A percentile compares a stretch with the other conserved stretches of the same genome.
Conservation (phyloP, 2,113 vertebrate species). For the Cephalopterus ornatus region DNA sequence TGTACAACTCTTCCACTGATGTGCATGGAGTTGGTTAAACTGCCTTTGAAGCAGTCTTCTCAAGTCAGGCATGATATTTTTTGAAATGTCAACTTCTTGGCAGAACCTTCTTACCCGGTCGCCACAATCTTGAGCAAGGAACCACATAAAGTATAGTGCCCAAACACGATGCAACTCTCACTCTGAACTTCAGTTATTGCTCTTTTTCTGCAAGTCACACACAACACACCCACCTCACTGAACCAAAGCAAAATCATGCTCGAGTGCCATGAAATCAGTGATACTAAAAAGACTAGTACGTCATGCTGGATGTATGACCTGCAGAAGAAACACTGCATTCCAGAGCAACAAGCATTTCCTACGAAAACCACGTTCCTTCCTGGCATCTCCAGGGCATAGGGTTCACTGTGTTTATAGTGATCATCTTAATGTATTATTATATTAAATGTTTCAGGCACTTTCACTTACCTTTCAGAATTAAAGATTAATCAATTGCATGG, state of each 20-base stretch:
- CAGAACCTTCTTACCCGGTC: background rate
- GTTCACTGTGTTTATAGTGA: background rate
- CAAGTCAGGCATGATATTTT: background rate
- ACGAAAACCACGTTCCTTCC: background rate
- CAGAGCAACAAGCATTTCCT: background rate
- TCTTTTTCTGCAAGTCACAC: background rate
- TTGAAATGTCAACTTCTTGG: background rate
- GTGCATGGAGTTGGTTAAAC: background rate
- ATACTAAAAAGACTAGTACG: background rate
- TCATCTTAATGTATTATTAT: slow-evolving; percentile 11
- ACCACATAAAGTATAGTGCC: background rate
- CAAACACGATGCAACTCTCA: background rate
- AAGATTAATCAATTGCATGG: slow-evolving; percentile 51
- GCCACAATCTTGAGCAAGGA: background rate
- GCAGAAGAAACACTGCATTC: background rate
- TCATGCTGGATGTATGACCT: background rate
- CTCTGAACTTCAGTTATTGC: background rate
- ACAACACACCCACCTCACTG: background rate
- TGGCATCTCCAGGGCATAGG: background rate
- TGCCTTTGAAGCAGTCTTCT: background rate
- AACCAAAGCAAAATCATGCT: background rate
- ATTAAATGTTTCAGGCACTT: slow-evolving; percentile 52
- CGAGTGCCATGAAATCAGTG: background rate
- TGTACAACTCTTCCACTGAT: background rate
- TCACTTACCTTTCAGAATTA: slow-evolving; percentile 58